A percentile compares a stretch with the other conserved stretches of the same genome.
Evolutionary conservation across 1,140 invertebrate species (phyloP).

Genomic region (Caenorhabditis remanei): DNA sequence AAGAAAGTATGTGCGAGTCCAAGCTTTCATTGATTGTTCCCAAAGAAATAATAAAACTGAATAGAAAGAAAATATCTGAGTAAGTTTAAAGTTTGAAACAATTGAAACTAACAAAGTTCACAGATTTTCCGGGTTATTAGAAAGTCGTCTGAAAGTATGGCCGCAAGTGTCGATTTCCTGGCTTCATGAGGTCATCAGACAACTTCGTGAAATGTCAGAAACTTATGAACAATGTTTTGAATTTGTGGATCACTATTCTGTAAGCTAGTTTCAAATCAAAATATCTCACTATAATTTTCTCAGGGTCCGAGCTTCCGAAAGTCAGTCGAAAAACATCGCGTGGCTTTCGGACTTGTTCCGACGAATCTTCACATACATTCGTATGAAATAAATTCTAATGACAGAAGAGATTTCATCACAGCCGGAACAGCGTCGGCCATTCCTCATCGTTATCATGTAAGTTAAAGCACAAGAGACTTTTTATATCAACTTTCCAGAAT

Average conservation of each 20-base stretch:
- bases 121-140: conserved; percentile 52
- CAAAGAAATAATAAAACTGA: conserved; percentile 56
- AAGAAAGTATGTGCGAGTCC: conserved; percentile 59
- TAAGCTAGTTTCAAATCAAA: neutral
- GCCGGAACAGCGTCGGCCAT: conserved; percentile 56
- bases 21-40: conserved; percentile 58
- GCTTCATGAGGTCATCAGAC: conserved; percentile 41
- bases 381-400: conserved; percentile 36
- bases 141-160: conserved; percentile 40
- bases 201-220: conserved; percentile 53
- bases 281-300: neutral
- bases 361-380: conserved; percentile 62
- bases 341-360: conserved; percentile 60
- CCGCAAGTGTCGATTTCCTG: neutral
- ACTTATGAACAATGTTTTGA: conserved; percentile 62
- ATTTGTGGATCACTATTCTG: conserved; percentile 57
- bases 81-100: conserved; percentile 15
- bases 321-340: conserved; percentile 59
- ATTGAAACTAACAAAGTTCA: neutral
- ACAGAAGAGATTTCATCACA: conserved; percentile 48
- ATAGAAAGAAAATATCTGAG: conserved; percentile 51
- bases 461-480: neutral
- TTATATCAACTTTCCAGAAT: conserved; percentile 30
- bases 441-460: conserved; percentile 55
- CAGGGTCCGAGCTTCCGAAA: conserved; percentile 59